Base-by-base conservation (phyloP, 2,888 invertebrate genomes). In the Tupiocoris notatus region DNA sequence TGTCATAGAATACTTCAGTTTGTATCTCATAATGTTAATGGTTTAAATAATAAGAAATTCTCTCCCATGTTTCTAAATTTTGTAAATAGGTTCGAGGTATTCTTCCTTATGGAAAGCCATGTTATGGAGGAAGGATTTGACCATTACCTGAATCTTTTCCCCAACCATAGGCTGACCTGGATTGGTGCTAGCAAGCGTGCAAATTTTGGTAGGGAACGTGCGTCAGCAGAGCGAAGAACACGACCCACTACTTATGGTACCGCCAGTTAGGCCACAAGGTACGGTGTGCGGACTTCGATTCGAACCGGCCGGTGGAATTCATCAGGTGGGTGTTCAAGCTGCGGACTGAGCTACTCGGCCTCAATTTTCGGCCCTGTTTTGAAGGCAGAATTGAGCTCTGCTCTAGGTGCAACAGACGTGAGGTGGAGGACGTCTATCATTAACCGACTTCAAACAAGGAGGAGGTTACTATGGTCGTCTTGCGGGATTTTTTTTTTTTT, bases 11-110 rank as follows among this genome's bases (percentile, higher is more conserved):
- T 25, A 16, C 12, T 64, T 64, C 6, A 22, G 18, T 23, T 64
- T 17, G 16, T 64, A 3, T 64, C 64, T n/a, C n/a, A 64, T 16
- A 65, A 65, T 65, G 65, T 65, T 18, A 65, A 65, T 39, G 65
- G 65, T 65, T 65, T 65, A 25, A 39, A 24, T 24, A 9, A 39
- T 0, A 65, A 65, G 24, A 65, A 65, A 65, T 25, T 24, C 3
- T n/a, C 39, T 9, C 25, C 17, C 9, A 24, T n/a, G 39, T 65
- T 65, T 65, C 17, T 6, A 39, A 25, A 6, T 65, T 65, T 65
- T 65, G 25, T 65, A 39, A 65, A 65, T 17, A 65, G 39, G 25
- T 65, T 65, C n/a, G 65, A 65, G 18, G 39, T 65, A 1, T 65
- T 63, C 22, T 63, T 63, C 12, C 63, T 65, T 1, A 25, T 65